Evolutionary conservation across 2,797 vertebrate species (phyloP).

Genomic region (Scolopax rusticola): DNA sequence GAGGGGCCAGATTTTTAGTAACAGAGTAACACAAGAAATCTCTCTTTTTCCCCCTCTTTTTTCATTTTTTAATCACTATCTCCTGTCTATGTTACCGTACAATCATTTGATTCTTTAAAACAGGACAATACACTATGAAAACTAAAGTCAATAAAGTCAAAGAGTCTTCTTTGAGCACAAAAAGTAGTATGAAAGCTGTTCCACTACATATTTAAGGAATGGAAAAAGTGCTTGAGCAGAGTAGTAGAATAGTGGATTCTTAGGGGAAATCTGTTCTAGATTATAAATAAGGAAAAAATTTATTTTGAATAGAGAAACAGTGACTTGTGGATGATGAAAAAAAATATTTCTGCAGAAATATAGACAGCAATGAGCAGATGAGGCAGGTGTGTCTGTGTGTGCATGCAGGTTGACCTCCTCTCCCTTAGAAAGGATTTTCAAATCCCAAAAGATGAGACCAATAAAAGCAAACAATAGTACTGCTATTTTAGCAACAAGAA

Average conservation of each 20-base stretch:
- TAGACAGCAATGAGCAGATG: not conserved
- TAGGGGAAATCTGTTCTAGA: not conserved
- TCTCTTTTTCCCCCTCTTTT: accelerated
- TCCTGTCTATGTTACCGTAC: not conserved
- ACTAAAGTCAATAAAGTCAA: not conserved
- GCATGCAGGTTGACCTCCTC: not conserved
- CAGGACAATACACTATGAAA: not conserved
- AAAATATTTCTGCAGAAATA: not conserved
- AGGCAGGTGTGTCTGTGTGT: not conserved
- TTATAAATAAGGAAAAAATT: not conserved
- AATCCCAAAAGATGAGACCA: not conserved
- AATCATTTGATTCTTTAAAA: not conserved
- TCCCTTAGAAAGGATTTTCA: not conserved
- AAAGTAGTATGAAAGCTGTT: not conserved
- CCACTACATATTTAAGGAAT: not conserved
- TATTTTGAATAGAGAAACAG: not conserved
- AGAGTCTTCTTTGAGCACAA: not conserved
- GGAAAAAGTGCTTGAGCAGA: not conserved
- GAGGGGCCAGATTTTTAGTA: not conserved
- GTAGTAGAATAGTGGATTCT: not conserved
- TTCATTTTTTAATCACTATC: not conserved
- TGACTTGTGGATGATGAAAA: not conserved
- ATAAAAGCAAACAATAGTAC: not conserved
- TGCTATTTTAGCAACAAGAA: slow-evolving; percentile 28
- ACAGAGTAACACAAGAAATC: not conserved